Base-by-base conservation (phyloP, 2,797 vertebrate species). In the Trachops cirrhosus region DNA sequence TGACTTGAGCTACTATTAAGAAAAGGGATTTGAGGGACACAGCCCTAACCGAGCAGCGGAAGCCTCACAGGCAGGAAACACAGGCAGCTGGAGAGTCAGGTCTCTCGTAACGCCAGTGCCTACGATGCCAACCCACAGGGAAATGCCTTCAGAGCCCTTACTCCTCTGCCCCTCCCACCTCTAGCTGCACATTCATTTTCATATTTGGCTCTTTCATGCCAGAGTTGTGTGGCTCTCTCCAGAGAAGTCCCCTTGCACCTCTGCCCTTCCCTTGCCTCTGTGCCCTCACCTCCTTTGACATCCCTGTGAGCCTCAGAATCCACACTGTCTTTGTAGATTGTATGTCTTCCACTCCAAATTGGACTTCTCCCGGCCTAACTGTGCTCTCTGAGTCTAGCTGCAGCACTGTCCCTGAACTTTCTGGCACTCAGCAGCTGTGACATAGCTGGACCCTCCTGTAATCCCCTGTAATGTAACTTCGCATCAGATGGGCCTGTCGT, bases 141-240 rank as follows among this genome's bases (percentile, higher is more conserved):
- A 34, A 86, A 0, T 0, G 78, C 86, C 92, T 93, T 6, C 3
- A 54, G 92, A 97, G 85, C 16, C 84, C 93, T 46, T 57, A 62
- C 44, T 54, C 18, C 41, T n/a, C 14, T 0, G 46, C 52, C 85
- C 50, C 68, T 7, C 62, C 62, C 29, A 32, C 24, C 50, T 82
- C 78, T 41, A 2, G 48, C n/a, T 94, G 84, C 78, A 89, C 37
- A 86, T 95, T 62, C 83, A 64, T 79, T 85, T 70, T n/a, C 94
- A 32, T 91, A 52, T 48, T 97, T 96, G 74, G 52, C 41, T 95
- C 78, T 70, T 62, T 78, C 26, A 71, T 39, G 19, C 71, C 14
- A 34, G 87, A 86, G 64, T 37, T 5, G 64, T 71, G 54, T 89
- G 44, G 83, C 34, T 21, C 34, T 34, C 26, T 52, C 44, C 19